phyloP scores from a whole-genome alignment of 2,113 vertebrate genomes.

The Neomonachus schauinslandi region DNA sequence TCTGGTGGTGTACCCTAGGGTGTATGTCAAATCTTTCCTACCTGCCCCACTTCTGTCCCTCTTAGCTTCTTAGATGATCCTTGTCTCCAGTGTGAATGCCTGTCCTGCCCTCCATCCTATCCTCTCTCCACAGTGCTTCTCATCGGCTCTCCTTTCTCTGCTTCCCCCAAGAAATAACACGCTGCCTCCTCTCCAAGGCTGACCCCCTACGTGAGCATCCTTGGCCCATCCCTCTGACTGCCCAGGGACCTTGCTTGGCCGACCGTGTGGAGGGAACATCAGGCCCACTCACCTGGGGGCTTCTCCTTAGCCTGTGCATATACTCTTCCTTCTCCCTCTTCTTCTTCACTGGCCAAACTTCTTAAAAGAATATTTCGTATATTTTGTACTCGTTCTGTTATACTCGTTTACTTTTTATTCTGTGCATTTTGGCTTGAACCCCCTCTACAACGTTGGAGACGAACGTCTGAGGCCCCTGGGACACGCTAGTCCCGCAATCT shows the following conservation, averaged over 20 bases:
- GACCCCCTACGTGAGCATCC: accelerated
- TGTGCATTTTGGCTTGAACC: not conserved
- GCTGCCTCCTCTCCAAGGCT: not conserved
- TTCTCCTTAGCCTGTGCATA: not conserved
- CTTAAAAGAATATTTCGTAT: not conserved
- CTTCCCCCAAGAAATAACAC: not conserved
- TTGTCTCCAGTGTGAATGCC: not conserved
- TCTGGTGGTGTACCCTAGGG: not conserved
- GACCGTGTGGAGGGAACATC: not conserved
- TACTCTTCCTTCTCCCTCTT: not conserved
- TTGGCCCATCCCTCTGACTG: not conserved
- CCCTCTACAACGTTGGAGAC: not conserved
- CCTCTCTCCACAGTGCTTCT: not conserved
- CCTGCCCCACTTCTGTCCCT: not conserved
- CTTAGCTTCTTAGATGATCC: not conserved
- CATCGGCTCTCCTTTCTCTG: not conserved
- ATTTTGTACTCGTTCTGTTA: not conserved
- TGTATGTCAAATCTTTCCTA: not conserved
- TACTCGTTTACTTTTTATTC: not conserved
- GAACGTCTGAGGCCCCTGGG: not conserved
- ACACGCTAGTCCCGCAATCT: not conserved
- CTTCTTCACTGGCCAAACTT: not conserved
- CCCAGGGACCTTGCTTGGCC: not conserved
- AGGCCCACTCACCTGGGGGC: not conserved
- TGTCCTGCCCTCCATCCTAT: not conserved